Evolutionary conservation across 2,888 invertebrate genomes (phyloP), one percentile per base, ranked within the genome.

Genomic region (Philaethria dido): DNA sequence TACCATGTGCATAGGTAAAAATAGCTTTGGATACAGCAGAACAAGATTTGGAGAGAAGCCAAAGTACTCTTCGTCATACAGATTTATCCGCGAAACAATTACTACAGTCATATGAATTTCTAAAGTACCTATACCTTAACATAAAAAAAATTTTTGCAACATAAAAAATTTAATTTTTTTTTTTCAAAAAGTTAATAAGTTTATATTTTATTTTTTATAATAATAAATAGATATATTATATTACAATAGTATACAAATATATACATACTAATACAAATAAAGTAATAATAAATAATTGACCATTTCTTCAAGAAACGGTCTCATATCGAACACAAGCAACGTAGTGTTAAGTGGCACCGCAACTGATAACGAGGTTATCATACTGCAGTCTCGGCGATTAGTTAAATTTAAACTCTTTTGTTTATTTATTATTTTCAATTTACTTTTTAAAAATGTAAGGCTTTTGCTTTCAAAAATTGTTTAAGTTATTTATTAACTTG

Each of bases 321-420:
- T 42, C 11, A 6, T 11, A 16, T 33, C 16, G 11, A 25, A 57
- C 22, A 11, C 42, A 42, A 57, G 45, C 60, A 60, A 13, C 47
- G 45, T 33, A 73, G 81, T 77, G 88, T 89, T 87, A 84, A 86
- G 84, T 85, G 67, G 83, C 86, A 85, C 84, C 85, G 77, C 80
- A 76, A 68, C 71, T 79, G 90, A 90, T 91, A 91, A 88, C 80
- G 81, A 83, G 86, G 87, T 88, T 90, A 90, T 91, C 91, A 83
- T 71, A 69, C 74, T 74, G 75, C 80, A 84, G 81, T 83, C 79
- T 79, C 81, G 77, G 73, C 72, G 73, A 71, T 71, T 71, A 72
- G 73, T 73, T 70, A 68, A 73, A 72, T 69, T 70, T 68, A 72
- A 73, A 69, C 70, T 39, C 44, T 52, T 65, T 69, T 66, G 66